Percentiles rank a stretch among this genome's conserved stretches.
phyloP scores from a whole-genome alignment of 2,888 invertebrate species.

The Heliothis peltigera region DNA sequence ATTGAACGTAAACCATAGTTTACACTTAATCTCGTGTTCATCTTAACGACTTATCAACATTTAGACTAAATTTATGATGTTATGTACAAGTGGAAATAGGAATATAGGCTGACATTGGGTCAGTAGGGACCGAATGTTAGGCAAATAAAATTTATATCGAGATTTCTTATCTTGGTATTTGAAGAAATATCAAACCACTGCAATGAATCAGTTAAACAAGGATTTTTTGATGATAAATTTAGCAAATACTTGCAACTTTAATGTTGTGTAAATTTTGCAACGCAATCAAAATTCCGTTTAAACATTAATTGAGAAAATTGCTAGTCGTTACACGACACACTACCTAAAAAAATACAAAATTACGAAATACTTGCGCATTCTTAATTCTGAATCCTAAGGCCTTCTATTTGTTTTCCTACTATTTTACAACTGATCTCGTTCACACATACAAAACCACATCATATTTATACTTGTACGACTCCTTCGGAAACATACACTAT shows the following conservation, averaged over 20 bases:
- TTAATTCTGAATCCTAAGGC: constrained; percentile 36
- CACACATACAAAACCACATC: constrained; percentile 34
- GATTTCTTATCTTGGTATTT: background rate
- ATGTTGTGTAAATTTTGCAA: constrained; percentile 7
- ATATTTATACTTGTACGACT: constrained; percentile 32
- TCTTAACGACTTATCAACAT: constrained; percentile 17
- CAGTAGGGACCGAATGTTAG: background rate
- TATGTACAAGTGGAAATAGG: constrained; percentile 19
- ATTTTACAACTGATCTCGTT: constrained; percentile 46
- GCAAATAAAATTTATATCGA: too few species aligned
- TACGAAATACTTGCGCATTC: constrained; percentile 48
- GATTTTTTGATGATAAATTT: background rate
- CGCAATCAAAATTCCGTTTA: constrained; percentile 7
- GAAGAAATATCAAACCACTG: background rate
- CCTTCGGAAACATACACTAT: constrained; percentile 37
- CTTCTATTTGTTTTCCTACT: constrained; percentile 33
- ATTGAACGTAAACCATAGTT: constrained; percentile 12
- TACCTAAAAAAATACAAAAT: constrained; percentile 46
- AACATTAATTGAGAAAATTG: constrained; percentile 31
- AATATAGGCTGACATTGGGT: background rate
- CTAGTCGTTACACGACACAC: constrained; percentile 30
- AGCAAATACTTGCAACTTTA: background rate
- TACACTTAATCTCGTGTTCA: constrained; percentile 39
- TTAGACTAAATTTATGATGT: constrained; percentile 18
- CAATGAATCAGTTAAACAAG: constrained; percentile 9